These are phyloP conservation scores for Ectropis crepuscularia DNA, from an alignment of 2,888 invertebrate genomes.

Conservation along the genomic window DNA sequence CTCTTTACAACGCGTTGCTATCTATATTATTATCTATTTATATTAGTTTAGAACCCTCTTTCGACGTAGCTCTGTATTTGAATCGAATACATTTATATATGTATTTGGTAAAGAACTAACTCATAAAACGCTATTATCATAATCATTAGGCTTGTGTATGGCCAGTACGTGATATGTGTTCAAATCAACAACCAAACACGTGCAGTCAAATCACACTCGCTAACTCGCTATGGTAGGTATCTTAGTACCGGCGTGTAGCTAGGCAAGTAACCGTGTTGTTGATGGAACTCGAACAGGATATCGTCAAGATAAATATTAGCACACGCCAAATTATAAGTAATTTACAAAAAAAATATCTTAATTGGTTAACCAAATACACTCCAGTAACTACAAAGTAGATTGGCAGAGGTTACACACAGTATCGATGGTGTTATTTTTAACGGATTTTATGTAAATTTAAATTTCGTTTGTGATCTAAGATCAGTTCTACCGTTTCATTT, in stretches of 20 bases:
- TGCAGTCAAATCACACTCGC: conserved; percentile 13
- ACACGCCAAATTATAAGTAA: conserved; percentile 11
- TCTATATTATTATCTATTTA: no score
- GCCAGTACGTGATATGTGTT: conserved; percentile 5
- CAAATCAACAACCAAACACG: background rate
- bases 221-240: background rate
- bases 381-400: conserved; percentile 9
- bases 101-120: background rate
- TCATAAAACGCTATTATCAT: conserved; percentile 3
- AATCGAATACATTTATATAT: background rate
- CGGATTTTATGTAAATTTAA: background rate
- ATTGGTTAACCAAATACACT: conserved; percentile 22
- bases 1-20: no score
- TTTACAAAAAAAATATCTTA: conserved; percentile 16
- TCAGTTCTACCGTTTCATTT: background rate
- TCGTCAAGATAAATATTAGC: conserved; percentile 28
- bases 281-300: conserved; percentile 27
- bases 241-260: background rate
- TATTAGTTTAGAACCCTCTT: no score
- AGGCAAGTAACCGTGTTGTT: conserved; percentile 3
- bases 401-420: background rate
- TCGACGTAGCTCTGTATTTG: no score
- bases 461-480: conserved; percentile 1
- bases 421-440: background rate
- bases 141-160: background rate